phyloP scores from a whole-genome alignment of 2,888 invertebrate species.

The Endotricha flammealis region DNA sequence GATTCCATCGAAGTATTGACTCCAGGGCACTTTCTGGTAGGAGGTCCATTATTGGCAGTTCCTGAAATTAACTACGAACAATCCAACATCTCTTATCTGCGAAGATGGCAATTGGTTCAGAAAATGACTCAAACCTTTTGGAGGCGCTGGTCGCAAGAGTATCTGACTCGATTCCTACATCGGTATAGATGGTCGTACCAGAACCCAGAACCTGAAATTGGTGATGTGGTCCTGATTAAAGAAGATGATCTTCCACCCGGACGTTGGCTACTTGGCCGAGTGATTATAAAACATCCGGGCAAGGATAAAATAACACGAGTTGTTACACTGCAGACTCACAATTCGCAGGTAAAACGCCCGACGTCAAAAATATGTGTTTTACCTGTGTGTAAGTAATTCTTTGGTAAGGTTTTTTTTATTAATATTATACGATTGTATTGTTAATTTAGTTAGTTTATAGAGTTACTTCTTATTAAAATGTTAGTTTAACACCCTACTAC shows the following conservation, averaged over 20 bases:
- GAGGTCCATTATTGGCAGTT: background rate
- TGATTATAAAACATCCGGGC: slow-evolving; percentile 21
- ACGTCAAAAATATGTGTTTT: slow-evolving; percentile 19
- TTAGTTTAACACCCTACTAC: too few relatives aligned
- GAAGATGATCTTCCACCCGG: slow-evolving; percentile 21
- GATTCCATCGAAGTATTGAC: slow-evolving; percentile 3
- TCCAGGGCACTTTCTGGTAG: slow-evolving; percentile 1
- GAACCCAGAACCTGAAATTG: slow-evolving; percentile 8
- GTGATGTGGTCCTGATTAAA: slow-evolving; percentile 19
- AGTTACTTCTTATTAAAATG: too few relatives aligned
- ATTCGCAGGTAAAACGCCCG: slow-evolving; percentile 14
- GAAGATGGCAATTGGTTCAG: slow-evolving; percentile 6
- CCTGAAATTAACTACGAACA: background rate
- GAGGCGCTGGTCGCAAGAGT: slow-evolving; percentile 8
- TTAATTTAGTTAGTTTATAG: background rate
- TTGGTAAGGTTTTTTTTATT: slow-evolving; percentile 1
- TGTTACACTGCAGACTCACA: slow-evolving; percentile 21
- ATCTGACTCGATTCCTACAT: slow-evolving; percentile 2
- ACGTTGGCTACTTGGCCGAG: slow-evolving; percentile 22
- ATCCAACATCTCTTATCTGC: background rate
- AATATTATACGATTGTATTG: background rate
- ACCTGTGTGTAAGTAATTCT: slow-evolving; percentile 12
- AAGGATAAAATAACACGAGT: slow-evolving; percentile 21
- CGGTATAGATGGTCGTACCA: slow-evolving; percentile 8
- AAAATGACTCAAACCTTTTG: slow-evolving; percentile 4